phyloP scores from a whole-genome alignment of 2,888 invertebrate genomes.

The Stenurella melanura region DNA sequence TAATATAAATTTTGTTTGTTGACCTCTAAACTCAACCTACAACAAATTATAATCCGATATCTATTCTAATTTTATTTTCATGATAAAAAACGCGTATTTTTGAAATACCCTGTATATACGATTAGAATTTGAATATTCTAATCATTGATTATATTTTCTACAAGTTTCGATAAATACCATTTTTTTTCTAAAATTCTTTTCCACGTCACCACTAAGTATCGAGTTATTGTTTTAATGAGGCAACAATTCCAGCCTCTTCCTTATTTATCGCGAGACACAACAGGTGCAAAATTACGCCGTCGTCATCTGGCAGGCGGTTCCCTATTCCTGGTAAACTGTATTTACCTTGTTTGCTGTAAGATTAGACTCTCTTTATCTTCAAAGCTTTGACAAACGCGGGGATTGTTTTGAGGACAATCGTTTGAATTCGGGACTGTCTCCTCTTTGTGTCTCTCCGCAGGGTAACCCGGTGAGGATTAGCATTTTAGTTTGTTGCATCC shows the following conservation, averaged over 20 bases:
- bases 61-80: too few species aligned
- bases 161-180: neutral
- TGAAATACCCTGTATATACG: too few species aligned
- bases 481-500: neutral
- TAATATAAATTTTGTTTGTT: too few species aligned
- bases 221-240: neutral
- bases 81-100: too few species aligned
- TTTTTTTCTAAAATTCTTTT: neutral
- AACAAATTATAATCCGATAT: too few species aligned
- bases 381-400: slow-evolving; percentile 13
- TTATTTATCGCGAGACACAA: slow-evolving; percentile 21
- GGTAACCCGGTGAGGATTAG: neutral
- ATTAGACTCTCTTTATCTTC: slow-evolving; percentile 1
- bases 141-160: too few species aligned
- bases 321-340: neutral
- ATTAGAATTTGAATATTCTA: too few species aligned
- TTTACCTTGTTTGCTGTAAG: slow-evolving; percentile 1
- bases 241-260: neutral
- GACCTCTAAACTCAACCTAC: too few species aligned
- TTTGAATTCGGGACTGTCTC: neutral
- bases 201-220: neutral
- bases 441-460: neutral
- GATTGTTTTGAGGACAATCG: neutral
- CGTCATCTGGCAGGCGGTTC: neutral
- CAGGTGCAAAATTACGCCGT: slow-evolving; percentile 20